These are phyloP conservation scores for Athripsodes cinereus DNA, from an alignment of 2,888 invertebrate species.

Conservation along the genomic window DNA sequence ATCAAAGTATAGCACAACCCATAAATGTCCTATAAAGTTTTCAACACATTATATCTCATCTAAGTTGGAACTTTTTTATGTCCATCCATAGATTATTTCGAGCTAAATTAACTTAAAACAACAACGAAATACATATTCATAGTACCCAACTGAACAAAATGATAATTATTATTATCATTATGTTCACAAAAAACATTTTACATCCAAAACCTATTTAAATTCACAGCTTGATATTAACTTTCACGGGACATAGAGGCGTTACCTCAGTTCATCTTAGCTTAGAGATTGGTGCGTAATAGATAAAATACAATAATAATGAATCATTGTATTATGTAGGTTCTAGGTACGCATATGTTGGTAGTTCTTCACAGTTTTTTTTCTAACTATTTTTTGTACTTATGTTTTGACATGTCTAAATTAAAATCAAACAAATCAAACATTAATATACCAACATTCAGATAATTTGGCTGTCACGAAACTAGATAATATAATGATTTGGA, in stretches of 20 bases:
- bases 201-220: neutral
- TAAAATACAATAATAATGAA: neutral
- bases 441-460: neutral
- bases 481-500: no score
- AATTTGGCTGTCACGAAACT: neutral
- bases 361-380: neutral
- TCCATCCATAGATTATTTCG: no score
- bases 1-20: no score
- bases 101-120: no score
- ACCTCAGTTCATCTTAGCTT: neutral
- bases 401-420: neutral
- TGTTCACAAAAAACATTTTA: neutral
- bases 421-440: neutral
- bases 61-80: no score
- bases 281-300: neutral
- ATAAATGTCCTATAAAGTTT: no score
- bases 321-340: neutral
- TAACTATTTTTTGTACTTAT: neutral
- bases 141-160: no score
- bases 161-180: no score
- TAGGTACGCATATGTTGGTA: neutral
- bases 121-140: no score
- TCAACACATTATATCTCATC: no score
- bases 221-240: slow-evolving; percentile 5
- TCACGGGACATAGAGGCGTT: neutral